Evolutionary conservation across 2,888 invertebrate species (phyloP).

Genomic region (Lasius fuliginosus): DNA sequence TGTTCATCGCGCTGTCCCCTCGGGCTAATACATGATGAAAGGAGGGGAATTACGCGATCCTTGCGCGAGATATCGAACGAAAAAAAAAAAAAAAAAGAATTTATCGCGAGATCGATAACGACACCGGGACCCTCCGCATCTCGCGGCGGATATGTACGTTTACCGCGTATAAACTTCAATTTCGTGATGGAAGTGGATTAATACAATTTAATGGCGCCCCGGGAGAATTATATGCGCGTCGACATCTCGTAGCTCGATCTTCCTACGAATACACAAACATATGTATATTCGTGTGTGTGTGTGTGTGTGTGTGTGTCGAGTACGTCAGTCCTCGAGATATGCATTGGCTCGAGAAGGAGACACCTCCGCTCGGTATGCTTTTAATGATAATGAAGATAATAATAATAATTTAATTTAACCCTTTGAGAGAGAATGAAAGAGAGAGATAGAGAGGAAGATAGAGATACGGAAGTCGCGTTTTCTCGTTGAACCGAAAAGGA

Average conservation of each 20-base stretch:
- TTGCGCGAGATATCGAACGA: constrained; percentile 24
- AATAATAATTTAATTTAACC: constrained; percentile 71
- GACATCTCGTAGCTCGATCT: constrained; percentile 55
- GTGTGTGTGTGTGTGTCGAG: neutral
- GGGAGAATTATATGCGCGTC: constrained; percentile 62
- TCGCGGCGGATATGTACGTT: constrained; percentile 44
- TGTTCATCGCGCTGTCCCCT: neutral
- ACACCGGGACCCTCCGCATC: neutral
- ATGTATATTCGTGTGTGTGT: neutral
- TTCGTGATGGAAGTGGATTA: constrained; percentile 74
- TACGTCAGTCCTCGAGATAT: neutral
- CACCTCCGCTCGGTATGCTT: constrained; percentile 35
- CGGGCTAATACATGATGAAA: constrained; percentile 30
- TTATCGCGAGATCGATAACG: constrained; percentile 42
- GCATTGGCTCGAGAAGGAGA: neutral
- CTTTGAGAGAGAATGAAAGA: constrained; percentile 19
- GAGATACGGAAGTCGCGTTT: constrained; percentile 67
- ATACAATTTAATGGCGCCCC: constrained; percentile 74
- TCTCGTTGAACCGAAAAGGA: constrained; percentile 63
- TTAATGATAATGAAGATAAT: constrained; percentile 67
- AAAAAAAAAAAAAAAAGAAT: constrained; percentile 30
- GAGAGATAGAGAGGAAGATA: constrained; percentile 62
- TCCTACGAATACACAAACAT: neutral
- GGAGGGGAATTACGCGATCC: constrained; percentile 33
- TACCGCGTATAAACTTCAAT: constrained; percentile 65